Evolutionary conservation across 2,888 invertebrate genomes (phyloP).

Genomic region (Danaus chrysippus): DNA sequence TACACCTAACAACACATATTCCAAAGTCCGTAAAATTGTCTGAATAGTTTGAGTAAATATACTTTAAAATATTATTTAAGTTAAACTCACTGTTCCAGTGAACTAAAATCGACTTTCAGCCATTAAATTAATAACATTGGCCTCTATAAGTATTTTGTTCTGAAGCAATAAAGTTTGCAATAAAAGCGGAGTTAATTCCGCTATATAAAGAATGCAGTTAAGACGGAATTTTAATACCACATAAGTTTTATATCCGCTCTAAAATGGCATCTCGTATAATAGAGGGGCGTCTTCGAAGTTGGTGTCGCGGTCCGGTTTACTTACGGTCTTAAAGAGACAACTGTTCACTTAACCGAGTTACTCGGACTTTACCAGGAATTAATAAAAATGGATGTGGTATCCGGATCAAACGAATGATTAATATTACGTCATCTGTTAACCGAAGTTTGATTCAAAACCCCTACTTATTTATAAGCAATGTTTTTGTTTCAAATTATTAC

Average conservation of each 20-base stretch:
- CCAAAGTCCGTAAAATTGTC: too few species aligned
- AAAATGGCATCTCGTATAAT: conserved; percentile 19
- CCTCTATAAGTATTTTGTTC: too few species aligned
- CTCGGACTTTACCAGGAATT: conserved; percentile 4
- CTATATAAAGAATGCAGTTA: neutral
- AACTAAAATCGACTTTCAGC: too few species aligned
- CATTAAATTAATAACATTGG: too few species aligned
- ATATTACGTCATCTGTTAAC: neutral
- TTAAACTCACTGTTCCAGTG: too few species aligned
- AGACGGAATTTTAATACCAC: conserved; percentile 3
- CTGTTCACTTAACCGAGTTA: conserved; percentile 44
- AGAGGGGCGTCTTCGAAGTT: conserved; percentile 25
- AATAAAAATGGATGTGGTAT: conserved; percentile 15
- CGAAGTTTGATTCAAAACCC: too few species aligned
- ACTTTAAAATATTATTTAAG: too few species aligned
- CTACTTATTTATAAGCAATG: too few species aligned
- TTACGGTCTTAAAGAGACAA: conserved; percentile 47
- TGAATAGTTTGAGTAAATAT: too few species aligned
- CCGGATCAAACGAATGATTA: neutral
- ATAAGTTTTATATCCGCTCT: conserved; percentile 8
- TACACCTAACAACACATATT: too few species aligned
- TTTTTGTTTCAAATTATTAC: too few species aligned
- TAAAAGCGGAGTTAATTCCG: neutral
- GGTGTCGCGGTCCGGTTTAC: conserved; percentile 41
- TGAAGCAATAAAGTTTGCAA: too few species aligned